Base-by-base conservation (phyloP, 2,888 invertebrate genomes). In the Masnerella sp. region DNA sequence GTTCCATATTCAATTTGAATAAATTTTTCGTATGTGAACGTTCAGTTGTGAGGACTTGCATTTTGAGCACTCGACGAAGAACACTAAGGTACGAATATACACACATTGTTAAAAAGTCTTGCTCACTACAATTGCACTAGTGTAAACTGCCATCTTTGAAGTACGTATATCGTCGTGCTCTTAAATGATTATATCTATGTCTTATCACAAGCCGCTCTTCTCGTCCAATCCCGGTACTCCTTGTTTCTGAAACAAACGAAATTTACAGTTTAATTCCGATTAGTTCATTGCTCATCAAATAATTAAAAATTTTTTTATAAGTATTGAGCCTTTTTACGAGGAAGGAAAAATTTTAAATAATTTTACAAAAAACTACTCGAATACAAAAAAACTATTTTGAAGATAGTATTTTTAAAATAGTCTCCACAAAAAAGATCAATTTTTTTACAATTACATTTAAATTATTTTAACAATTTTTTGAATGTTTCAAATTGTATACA, bases 121-220 rank as follows among this genome's bases (percentile, higher is more conserved):
- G 79, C 47, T 56, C 80, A 76, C 77, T 77, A 76, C 54, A 78
- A 81, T 83, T 82, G 82, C 82, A 82, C 83, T 83, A 83, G 74
- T 78, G 80, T 81, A 80, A 79, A 79, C 79, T 80, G 79, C 78
- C 80, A 77, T 84, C 78, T 75, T 82, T 83, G 80, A 83, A 85
- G 81, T 85, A 85, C 81, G 81, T 82, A 81, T 80, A 81, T 80
- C 81, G 81, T 82, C 82, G 83, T 82, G 81, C 79, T 83, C 82
- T 83, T 81, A 80, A 78, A 81, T 83, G 79, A 80, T 82, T 83
- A 83, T 82, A 81, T 74, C 83, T 84, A 83, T 80, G 81, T 82
- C 85, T 85, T 85, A 86, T 86, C 85, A 87, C 86, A 85, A 84
- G 76, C 81, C 83, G 83, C 78, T 82, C 80, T 76, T 80, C 81